Evolutionary conservation across 2,888 invertebrate genomes (phyloP).

Genomic region (Drosophila mulleri): DNA sequence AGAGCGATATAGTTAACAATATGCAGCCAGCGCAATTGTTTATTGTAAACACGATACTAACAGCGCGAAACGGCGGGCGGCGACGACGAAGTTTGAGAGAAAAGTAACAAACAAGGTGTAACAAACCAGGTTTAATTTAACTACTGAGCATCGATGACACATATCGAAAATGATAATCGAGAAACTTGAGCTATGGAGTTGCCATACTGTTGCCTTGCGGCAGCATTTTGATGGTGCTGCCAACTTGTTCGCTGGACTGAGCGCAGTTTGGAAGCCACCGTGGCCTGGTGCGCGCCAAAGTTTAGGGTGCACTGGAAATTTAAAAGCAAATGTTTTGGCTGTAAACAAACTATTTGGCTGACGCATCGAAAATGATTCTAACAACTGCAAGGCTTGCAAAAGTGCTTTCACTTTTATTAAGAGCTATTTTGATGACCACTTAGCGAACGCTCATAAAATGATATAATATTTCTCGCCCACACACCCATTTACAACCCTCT

Average conservation of each 20-base stretch:
- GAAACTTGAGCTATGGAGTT: slow-evolving; percentile 5
- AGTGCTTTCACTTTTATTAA: slow-evolving; percentile 37
- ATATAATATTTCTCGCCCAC: slow-evolving; percentile 23
- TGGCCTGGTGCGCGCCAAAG: slow-evolving; percentile 22
- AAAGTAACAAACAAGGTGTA: slow-evolving; percentile 54
- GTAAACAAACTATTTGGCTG: not conserved
- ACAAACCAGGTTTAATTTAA: slow-evolving; percentile 64
- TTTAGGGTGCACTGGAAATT: slow-evolving; percentile 34
- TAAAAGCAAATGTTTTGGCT: slow-evolving; percentile 16
- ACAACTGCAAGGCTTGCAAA: slow-evolving; percentile 17
- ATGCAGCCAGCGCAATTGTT: slow-evolving; percentile 70
- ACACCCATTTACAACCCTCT: slow-evolving; percentile 12
- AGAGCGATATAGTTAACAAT: slow-evolving; percentile 29
- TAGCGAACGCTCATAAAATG: slow-evolving; percentile 27
- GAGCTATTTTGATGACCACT: slow-evolving; percentile 38
- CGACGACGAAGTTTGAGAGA: slow-evolving; percentile 41
- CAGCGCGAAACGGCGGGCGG: slow-evolving; percentile 45
- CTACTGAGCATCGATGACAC: slow-evolving; percentile 45
- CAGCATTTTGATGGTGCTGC: slow-evolving; percentile 26
- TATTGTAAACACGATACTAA: slow-evolving; percentile 45
- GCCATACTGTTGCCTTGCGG: slow-evolving; percentile 21
- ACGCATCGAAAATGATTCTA: not conserved
- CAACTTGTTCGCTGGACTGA: slow-evolving; percentile 22
- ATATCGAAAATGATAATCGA: slow-evolving; percentile 42
- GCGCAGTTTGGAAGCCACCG: slow-evolving; percentile 38